Evolutionary conservation across 1,140 invertebrate species (phyloP), one percentile per base, ranked within the genome.

Genomic region (Musca domestica): DNA sequence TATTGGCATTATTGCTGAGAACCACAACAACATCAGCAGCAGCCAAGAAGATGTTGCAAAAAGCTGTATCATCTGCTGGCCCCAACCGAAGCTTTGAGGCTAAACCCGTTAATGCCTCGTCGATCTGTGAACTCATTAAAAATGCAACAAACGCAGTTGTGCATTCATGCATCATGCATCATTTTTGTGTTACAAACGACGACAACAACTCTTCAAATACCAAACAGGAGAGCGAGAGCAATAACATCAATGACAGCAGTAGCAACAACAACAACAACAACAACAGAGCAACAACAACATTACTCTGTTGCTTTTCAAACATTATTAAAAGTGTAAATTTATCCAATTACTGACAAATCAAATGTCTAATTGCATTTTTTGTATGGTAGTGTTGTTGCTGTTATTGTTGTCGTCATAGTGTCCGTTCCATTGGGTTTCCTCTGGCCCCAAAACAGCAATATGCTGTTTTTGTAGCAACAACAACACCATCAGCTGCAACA

Each of bases 281-380:
- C 15, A 12, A 2, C 15, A 49, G 7, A 49, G 47, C 3, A 3
- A 52, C 7, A 52, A 6, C 6, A 30, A 61, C n/a, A 61, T 41
- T 41, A 41, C 34, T n/a, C n/a, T 41, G 34, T 41, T 41, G 34
- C 34, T 41, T 41, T 5, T 6, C 34, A 61, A 20, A 61, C 56
- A 61, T 34, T 61, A 61, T 64, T 48, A 64, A 64, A 64, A 77
- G 77, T 77, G 76, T 72, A 77, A 77, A 77, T 77, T 74, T 74
- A 77, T 77, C 71, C 76, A 77, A 77, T 77, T 77, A 77, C 77
- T 77, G 76, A 77, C 77, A 73, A 73, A 77, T 75, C 76, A 75
- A 73, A 77, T 74, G 76, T 76, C 76, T 77, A 77, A 77, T 77
- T 77, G 76, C 74, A 61, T 61, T 61, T 61, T 61, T 61, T 61